Conservation (phyloP, 2,888 invertebrate genomes). For the Poecilus cupreus region DNA sequence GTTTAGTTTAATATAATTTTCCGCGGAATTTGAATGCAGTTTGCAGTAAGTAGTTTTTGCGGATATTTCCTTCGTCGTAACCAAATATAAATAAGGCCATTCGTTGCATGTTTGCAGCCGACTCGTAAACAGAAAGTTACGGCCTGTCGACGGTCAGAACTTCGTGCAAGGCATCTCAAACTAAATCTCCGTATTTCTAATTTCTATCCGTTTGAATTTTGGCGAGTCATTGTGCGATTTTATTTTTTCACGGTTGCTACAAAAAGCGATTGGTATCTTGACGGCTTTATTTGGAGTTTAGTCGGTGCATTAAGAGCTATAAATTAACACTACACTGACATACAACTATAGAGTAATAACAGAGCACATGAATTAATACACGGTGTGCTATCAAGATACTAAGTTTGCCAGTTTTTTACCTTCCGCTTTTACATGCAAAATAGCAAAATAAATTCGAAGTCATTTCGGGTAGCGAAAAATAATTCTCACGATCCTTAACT, state of each 20-base stretch:
- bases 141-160: constrained; percentile 31
- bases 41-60: neutral
- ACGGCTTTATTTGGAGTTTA: neutral
- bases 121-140: constrained; percentile 1
- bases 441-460: neutral
- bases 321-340: neutral
- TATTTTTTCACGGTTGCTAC: neutral
- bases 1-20: neutral
- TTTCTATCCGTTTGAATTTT: constrained; percentile 1
- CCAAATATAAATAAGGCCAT: neutral
- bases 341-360: too few species aligned
- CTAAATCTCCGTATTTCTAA: constrained; percentile 26
- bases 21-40: neutral
- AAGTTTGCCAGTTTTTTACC: too few species aligned
- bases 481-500: constrained; percentile 22
- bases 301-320: neutral
- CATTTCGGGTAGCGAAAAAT: neutral
- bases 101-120: constrained; percentile 14
- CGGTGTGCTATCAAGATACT: too few species aligned
- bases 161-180: constrained; percentile 1
- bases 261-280: constrained; percentile 26
- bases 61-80: neutral
- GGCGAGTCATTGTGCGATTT: constrained; percentile 32
- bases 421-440: neutral
- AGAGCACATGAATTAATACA: too few species aligned